Base-by-base conservation (phyloP, 2,113 vertebrate genomes). In the Athene cunicularia region DNA sequence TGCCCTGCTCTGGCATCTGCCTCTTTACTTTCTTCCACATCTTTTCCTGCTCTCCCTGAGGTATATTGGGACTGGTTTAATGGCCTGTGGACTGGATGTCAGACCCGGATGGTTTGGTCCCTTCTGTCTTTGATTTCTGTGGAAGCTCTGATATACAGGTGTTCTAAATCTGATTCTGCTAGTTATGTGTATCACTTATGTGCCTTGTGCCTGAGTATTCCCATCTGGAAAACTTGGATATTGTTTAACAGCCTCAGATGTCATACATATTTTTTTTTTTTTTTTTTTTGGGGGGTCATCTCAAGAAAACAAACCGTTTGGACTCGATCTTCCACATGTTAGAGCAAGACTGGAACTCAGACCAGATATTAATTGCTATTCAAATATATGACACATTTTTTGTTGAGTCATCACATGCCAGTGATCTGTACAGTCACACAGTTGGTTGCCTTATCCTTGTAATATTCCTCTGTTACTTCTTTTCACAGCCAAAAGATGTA, bases 121-220 rank as follows among this genome's bases (percentile, higher is more conserved):
- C 2, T 2, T 71, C 66, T 71, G 13, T 56, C 20, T 70, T 49
- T 59, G 30, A n/a, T 80, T 64, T 37, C 62, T 80, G 37, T 91
- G 75, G 23, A 63, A 72, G 52, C 37, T 88, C 7, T 67, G 67
- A 72, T 67, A 33, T 67, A 53, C 19, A 49, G 13, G 37, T 47
- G 23, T 16, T 72, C 35, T 52, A 21, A 70, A 41, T 10, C 49
- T 76, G 67, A 14, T 53, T 86, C n/a, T 58, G 27, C 35, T 70
- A 60, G 28, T 71, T 62, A 47, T 22, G 39, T 56, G 21, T 41
- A 37, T 52, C 22, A 15, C 14, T 70, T 32, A 0, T 0, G 1
- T 53, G 50, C 64, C n/a, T 41, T 85, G 12, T 77, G 55, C 77
- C 37, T 87, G 52, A 35, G 9, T 82, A 70, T 53, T 85, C 52